phyloP scores from a whole-genome alignment of 2,888 invertebrate species.

The Callosobruchus maculatus region DNA sequence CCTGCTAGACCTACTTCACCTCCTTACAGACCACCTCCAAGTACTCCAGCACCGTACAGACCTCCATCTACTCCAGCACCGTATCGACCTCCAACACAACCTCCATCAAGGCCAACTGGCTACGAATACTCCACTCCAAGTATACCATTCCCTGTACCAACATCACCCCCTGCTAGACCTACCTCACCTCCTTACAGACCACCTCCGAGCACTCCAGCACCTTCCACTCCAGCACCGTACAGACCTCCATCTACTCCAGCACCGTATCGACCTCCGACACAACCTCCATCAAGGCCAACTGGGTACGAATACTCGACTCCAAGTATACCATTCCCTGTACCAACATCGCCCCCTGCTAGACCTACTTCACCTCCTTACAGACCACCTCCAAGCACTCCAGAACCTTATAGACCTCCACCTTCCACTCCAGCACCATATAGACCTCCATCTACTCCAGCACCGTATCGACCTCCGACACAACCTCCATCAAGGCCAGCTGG shows the following conservation, averaged over 20 bases:
- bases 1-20: too few relatives aligned
- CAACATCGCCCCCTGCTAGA: constrained; percentile 10
- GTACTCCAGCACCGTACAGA: constrained; percentile 13
- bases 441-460: constrained; percentile 18
- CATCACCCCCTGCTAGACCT: too few relatives aligned
- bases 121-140: too few relatives aligned
- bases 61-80: constrained; percentile 10
- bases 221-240: constrained; percentile 9
- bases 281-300: too few relatives aligned
- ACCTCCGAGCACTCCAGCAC: too few relatives aligned
- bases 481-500: not conserved
- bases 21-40: constrained; percentile 5
- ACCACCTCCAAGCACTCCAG: too few relatives aligned
- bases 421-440: constrained; percentile 19
- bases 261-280: not conserved
- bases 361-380: constrained; percentile 2
- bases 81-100: not conserved
- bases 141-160: too few relatives aligned
- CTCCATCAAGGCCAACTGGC: constrained; percentile 14
- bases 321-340: not conserved
- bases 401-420: too few relatives aligned
- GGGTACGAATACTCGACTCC: not conserved
- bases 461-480: constrained; percentile 7
- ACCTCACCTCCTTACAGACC: too few relatives aligned
- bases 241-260: constrained; percentile 8